These are phyloP conservation scores for Tinea trinotella DNA, from an alignment of 2,888 invertebrate genomes.

Conservation along the genomic window DNA sequence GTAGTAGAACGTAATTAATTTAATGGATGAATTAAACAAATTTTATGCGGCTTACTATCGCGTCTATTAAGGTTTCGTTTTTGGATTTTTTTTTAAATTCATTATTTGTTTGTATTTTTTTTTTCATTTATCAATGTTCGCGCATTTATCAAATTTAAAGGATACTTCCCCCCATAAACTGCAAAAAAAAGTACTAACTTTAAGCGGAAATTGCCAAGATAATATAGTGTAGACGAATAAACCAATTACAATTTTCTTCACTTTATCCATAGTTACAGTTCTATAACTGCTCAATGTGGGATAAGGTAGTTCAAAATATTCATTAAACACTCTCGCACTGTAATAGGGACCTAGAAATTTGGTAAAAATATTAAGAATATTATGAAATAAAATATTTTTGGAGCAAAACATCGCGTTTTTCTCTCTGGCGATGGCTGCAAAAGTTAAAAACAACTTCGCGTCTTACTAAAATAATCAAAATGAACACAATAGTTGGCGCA, in stretches of 20 bases:
- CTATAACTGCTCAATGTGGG: constrained; percentile 68
- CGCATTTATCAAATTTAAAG: too few relatives aligned
- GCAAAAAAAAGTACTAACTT: constrained; percentile 30
- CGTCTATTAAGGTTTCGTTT: too few relatives aligned
- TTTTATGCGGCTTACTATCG: too few relatives aligned
- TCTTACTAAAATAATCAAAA: too few relatives aligned
- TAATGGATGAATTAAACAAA: too few relatives aligned
- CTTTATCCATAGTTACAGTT: constrained; percentile 70
- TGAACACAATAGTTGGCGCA: too few relatives aligned
- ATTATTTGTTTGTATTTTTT: too few relatives aligned
- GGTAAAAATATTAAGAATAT: neutral
- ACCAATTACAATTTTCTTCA: constrained; percentile 74
- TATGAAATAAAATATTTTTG: neutral
- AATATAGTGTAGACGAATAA: constrained; percentile 66
- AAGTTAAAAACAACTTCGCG: too few relatives aligned
- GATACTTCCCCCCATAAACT: too few relatives aligned
- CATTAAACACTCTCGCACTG: constrained; percentile 81
- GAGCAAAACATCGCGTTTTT: neutral
- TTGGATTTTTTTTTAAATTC: too few relatives aligned
- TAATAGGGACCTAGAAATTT: constrained; percentile 84
- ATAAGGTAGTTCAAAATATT: constrained; percentile 75
- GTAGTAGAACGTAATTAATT: too few relatives aligned
- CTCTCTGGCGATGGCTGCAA: neutral
- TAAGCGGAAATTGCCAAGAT: constrained; percentile 71
- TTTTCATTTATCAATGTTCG: too few relatives aligned